Evolutionary conservation across 2,797 vertebrate species (phyloP).

Genomic region (Micromesistius poutassou): DNA sequence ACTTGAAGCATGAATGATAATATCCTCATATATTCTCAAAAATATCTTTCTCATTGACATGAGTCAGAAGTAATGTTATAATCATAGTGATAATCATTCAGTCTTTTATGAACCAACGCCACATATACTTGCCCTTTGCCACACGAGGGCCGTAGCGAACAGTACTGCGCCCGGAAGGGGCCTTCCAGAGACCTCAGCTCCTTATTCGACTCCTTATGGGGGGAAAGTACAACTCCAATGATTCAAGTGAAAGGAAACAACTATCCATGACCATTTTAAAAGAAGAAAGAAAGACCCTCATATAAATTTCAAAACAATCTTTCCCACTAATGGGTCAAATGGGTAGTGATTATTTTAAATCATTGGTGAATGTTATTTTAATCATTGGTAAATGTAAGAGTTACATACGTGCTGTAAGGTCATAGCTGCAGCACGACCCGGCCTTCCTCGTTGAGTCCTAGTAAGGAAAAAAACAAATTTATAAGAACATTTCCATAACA

Average conservation of each 20-base stretch:
- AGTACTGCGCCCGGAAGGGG: not conserved
- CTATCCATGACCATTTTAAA: not conserved
- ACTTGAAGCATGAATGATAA: not conserved
- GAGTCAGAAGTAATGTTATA: constrained; percentile 1
- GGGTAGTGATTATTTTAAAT: constrained; percentile 78
- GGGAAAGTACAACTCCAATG: not conserved
- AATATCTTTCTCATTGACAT: not conserved
- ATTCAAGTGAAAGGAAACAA: not conserved
- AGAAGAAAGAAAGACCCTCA: constrained; percentile 62
- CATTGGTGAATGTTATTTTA: constrained; percentile 73
- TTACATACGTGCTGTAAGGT: not conserved
- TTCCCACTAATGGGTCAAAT: constrained; percentile 71
- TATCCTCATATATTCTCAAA: constrained; percentile 6
- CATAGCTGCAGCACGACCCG: not conserved
- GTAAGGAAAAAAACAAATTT: not conserved
- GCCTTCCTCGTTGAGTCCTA: not conserved
- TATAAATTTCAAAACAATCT: constrained; percentile 36
- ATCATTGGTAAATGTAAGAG: constrained; percentile 69
- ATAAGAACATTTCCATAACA: not conserved
- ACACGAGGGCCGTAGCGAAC: not conserved
- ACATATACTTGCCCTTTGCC: not conserved
- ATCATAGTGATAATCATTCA: not conserved
- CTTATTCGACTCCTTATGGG: not conserved
- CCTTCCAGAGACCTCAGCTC: not conserved
- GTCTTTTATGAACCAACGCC: not conserved